Evolutionary conservation across 2,113 vertebrate species (phyloP), one percentile per base, ranked within the genome.

Genomic region (Tor tambroides): DNA sequence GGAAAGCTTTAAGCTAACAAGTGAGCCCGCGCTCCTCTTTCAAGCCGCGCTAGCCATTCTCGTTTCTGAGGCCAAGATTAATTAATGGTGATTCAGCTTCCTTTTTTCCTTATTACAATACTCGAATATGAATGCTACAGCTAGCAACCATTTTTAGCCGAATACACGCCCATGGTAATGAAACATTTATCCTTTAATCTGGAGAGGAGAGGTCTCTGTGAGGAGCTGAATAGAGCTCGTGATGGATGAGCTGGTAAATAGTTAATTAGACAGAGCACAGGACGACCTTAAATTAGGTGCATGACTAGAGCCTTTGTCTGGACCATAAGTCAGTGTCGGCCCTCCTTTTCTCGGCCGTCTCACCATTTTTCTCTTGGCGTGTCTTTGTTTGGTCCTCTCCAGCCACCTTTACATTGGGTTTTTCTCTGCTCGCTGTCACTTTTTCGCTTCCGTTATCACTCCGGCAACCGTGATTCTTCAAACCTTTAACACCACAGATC

Each of bases 161-260:
- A 51, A 63, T 69, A 85, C 77, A 81, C 35, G 74, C 75, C 65
- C 28, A 26, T 46, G 88, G 49, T 67, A 80, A 82, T 92, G 83
- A 92, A 94, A 93, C 88, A 92, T 88, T 92, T 87, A 87, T 78
- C 86, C 19, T 77, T 83, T 90, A 88, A 92, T 92, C 89, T 15
- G 15, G 32, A 79, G 89, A 75, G 89, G 90, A 92, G 76, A 77
- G 35, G 69, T 30, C 21, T 85, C 91, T 92, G 92, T 93, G 93
- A 93, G 91, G 76, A 89, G 88, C 91, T 92, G 92, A 92, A 92
- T 88, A 87, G 91, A 87, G 90, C 87, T 89, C 86, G 88, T 94
- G 94, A 95, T 90, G 92, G 94, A 95, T 94, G 93, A 91, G 88
- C 91, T 93, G 90, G 92, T 96, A 95, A 96, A 96, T 96, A 95